Evolutionary conservation across 64 coral and sea anemone genomes (phyloP).

Genomic region (Stichodactyla mertensii): DNA sequence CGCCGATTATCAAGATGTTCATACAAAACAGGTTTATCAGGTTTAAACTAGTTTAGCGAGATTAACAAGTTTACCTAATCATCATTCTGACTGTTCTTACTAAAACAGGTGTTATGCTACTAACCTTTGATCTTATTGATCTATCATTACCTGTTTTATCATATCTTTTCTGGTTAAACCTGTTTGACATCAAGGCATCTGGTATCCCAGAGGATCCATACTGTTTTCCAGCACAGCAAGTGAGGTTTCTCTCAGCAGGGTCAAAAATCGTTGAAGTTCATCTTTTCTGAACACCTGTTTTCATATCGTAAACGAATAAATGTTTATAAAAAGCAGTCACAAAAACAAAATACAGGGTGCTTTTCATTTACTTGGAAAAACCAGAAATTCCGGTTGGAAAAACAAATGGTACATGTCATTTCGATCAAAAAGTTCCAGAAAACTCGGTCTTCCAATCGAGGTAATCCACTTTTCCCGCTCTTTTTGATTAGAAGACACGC

Average conservation of each 20-base stretch:
- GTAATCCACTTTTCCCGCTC: too few species aligned
- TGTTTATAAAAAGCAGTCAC: neutral
- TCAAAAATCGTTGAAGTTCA: slow-evolving; percentile 75
- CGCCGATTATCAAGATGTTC: too few species aligned
- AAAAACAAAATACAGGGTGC: too few species aligned
- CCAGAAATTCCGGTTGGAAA: too few species aligned
- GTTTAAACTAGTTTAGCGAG: neutral
- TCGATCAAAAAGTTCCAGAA: too few species aligned
- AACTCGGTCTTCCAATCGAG: too few species aligned
- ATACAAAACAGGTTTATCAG: neutral
- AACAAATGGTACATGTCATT: too few species aligned
- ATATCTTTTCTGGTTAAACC: neutral
- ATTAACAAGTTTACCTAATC: too few species aligned
- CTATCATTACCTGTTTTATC: neutral
- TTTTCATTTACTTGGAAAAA: too few species aligned
- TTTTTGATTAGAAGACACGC: too few species aligned
- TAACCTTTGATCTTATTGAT: neutral
- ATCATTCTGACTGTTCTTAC: neutral
- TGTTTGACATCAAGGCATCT: neutral
- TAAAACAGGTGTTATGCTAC: neutral
- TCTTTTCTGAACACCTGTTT: slow-evolving; percentile 84
- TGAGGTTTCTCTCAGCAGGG: slow-evolving; percentile 63
- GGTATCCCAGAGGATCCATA: slow-evolving; percentile 72
- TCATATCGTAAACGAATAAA: neutral
- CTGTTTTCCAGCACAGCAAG: slow-evolving; percentile 68